Evolutionary conservation across 2,113 vertebrate species (phyloP), one percentile per base, ranked within the genome.

Genomic region (Podarcis raffonei): DNA sequence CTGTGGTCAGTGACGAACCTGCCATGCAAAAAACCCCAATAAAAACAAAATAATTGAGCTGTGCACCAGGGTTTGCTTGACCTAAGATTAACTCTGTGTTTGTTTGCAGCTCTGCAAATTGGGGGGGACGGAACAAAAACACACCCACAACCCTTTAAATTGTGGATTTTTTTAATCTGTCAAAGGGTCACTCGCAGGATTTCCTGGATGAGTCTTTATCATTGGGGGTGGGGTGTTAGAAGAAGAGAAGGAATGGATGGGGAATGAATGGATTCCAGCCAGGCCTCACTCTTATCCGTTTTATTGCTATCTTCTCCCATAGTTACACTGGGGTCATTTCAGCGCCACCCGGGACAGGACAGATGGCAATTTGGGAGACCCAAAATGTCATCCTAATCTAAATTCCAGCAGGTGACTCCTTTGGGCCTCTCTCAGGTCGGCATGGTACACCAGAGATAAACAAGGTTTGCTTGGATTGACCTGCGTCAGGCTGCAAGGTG

Each of bases 1-100:
- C 96, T 96, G 94, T 89, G 96, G 96, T 97, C 94, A 96, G 89
- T 97, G 97, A 97, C 96, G 96, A 96, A 95, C 95, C 95, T 85
- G 95, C 97, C 97, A 87, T 86, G 97, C 96, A 96, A 97, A 98
- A 97, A 13, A 11, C 11, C 48, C 48, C 48, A 53, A 53, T 53
- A 79, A 35, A 35, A 20, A 74, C 27, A 74, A 74, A n/a, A 32
- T n/a, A 72, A 35, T 5, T 97, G 97, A 97, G 96, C 95, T 92
- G 96, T 96, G 97, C 84, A 90, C 93, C 93, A 93, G 93, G 87
- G 93, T 90, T 94, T 92, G 88, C 92, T 92, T 93, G 94, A 90
- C 89, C 90, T 42, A 0, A 92, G 94, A 93, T 96, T 96, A 95
- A 94, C 95, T 94, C 93, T 74, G 77, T 96, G 93, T 94, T 95